These are phyloP conservation scores for Decapterus maruadsi DNA, from an alignment of 2,797 vertebrate species.

Conservation along the genomic window DNA sequence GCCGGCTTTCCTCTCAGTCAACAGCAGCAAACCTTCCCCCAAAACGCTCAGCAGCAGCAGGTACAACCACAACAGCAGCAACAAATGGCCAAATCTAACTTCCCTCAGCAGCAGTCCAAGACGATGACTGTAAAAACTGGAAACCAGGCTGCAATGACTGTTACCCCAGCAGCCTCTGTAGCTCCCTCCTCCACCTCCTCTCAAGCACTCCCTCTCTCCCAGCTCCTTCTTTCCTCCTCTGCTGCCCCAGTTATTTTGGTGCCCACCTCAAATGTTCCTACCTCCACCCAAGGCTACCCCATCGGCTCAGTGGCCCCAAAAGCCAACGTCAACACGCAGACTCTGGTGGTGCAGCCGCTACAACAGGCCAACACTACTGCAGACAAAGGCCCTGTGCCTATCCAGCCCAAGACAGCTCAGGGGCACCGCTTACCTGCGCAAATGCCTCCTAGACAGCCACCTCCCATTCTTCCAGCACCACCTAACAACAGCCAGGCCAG, in stretches of 20 bases:
- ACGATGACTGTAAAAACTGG: constrained; percentile 76
- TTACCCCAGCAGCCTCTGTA: constrained; percentile 73
- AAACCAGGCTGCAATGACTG: constrained; percentile 74
- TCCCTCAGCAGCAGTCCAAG: constrained; percentile 72
- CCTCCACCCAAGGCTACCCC: constrained; percentile 84
- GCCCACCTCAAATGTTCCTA: constrained; percentile 85
- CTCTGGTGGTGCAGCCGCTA: constrained; percentile 95
- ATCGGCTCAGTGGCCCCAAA: constrained; percentile 81
- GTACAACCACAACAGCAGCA: constrained; percentile 77
- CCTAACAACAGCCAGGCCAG: constrained; percentile 80
- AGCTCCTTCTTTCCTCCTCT: constrained; percentile 84
- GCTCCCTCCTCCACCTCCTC: constrained; percentile 79
- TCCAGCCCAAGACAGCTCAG: constrained; percentile 91
- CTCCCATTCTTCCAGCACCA: constrained; percentile 87
- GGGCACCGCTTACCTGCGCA: constrained; percentile 85
- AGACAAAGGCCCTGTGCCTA: constrained; percentile 89
- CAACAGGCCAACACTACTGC: constrained; percentile 86
- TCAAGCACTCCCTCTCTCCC: constrained; percentile 82
- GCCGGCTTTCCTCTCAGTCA: constrained; percentile 89
- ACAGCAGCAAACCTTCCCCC: constrained; percentile 88
- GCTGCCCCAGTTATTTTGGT: constrained; percentile 85
- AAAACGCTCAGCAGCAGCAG: constrained; percentile 83
- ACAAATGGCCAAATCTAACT: constrained; percentile 78
- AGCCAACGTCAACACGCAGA: constrained; percentile 88
- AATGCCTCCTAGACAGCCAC: constrained; percentile 84